Evolutionary conservation across 2,888 invertebrate species (phyloP), one percentile per base, ranked within the genome.

Genomic region (Acleris literana): DNA sequence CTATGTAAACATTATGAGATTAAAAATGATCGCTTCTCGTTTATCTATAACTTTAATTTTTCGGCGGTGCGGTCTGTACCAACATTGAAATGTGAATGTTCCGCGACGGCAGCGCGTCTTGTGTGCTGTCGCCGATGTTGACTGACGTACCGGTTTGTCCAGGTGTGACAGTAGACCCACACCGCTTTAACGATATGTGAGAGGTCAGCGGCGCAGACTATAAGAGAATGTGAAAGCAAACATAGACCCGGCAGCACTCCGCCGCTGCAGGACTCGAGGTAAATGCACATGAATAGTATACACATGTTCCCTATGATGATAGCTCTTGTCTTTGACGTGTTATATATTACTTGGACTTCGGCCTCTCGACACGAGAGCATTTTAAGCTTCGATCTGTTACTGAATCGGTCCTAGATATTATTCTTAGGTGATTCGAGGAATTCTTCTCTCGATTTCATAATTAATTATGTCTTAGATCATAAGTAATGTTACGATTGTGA

Each of bases 131-230:
- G 83, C 82, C 86, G 77, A 86, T 84, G 75, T 72, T 83, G 82
- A 82, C 76, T 82, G 79, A 79, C 81, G 84, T 89, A 87, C 85
- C 86, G 86, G 87, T 91, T 80, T 92, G 91, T 92, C 85, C 92
- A 92, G 92, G 92, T 91, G 76, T 76, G 85, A 83, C 79, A 85
- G 74, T 85, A 88, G 78, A 86, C 54, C 90, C 91, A 91, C 90
- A 92, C 90, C 86, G 90, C 90, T 88, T 87, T 84, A 84, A 83
- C 79, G 84, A 82, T 79, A 84, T 83, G 82, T 81, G 84, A 84
- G 84, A 80, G 82, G 82, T 81, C 78, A 46, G 57, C 82, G 81
- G 77, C 79, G 56, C 81, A 88, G 86, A 84, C 88, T 85, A 11
- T 85, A 81, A 81, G 79, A 85, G 69, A 80, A 81, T 77, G 72